Evolutionary conservation across 2,113 vertebrate genomes (phyloP), one percentile per base, ranked within the genome.

Genomic region (Ceyx margarethae): DNA sequence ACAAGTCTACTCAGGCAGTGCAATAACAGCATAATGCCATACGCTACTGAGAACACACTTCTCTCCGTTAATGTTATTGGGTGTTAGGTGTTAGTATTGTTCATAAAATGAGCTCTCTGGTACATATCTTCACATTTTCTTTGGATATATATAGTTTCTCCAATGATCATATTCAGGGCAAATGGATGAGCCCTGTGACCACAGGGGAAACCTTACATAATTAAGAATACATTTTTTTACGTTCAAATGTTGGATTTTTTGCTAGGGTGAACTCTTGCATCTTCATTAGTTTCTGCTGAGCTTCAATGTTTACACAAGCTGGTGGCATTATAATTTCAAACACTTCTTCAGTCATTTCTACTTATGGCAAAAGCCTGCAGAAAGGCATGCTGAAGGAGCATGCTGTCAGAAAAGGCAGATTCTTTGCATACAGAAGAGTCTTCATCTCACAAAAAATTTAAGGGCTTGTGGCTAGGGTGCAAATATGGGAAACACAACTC

Each of bases 311-410:
- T 85, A 85, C 60, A 73, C 28, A 74, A 83, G 60, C 42, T 77
- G 81, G 51, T 92, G 75, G 33, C 29, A 93, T 54, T 82, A 21
- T 60, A 71, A 89, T 85, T 87, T 91, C 87, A 89, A 90, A 89
- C 51, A 69, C 29, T 92, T 91, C 45, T 85, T 82, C 61, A 74
- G 60, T 71, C 3, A n/a, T 85, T 94, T 85, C 79, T 87, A n/a
- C 72, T 90, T 85, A 86, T 2, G 33, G 87, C n/a, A 72, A 82
- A 84, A 84, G 45, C 87, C 62, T 78, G 42, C 42, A 79, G 48
- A 58, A 91, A 89, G 89, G 73, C 57, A 23, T 0, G 0, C 40
- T 82, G 82, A 73, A 10, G 23, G 40, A 74, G 20, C 28, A 26
- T 9, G 45, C 19, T 3, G 1, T 78, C 57, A 72, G 73, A 75